These are phyloP conservation scores for Hucho hucho DNA, from an alignment of 2,113 vertebrate genomes.

Conservation along the genomic window DNA sequence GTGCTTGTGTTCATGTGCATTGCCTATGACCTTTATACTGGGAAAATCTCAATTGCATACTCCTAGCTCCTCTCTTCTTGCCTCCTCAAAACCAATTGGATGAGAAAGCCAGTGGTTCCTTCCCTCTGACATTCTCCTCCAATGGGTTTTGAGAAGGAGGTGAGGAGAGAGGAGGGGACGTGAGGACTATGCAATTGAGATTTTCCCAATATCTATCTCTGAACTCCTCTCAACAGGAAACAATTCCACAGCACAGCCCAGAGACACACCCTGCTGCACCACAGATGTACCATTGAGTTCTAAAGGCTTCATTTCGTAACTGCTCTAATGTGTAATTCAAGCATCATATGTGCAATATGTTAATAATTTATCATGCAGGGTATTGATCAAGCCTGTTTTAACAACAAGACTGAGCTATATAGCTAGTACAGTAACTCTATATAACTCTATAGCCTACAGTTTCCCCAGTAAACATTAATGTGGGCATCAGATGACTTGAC, in stretches of 20 bases:
- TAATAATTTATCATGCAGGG: conserved; percentile 4
- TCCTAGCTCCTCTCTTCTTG: too few species aligned
- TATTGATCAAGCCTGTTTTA: conserved; percentile 3
- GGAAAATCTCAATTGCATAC: too few species aligned
- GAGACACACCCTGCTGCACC: conserved; percentile 1
- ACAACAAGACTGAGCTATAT: not conserved
- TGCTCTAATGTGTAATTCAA: conserved; percentile 5
- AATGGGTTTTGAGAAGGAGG: too few species aligned
- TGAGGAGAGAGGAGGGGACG: too few species aligned
- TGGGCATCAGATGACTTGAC: not conserved
- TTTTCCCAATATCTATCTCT: not conserved
- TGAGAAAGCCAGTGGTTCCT: too few species aligned
- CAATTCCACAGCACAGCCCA: not conserved
- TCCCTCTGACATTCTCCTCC: too few species aligned
- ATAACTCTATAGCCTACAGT: not conserved
- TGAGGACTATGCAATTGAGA: too few species aligned
- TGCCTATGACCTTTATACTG: not conserved
- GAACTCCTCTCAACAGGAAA: conserved; percentile 3
- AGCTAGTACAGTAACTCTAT: not conserved
- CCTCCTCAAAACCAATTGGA: too few species aligned
- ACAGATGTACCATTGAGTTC: not conserved
- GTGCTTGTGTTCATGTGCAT: not conserved
- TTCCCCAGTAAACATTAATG: not conserved
- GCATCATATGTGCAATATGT: not conserved
- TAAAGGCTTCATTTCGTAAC: not conserved